Percentiles rank a stretch among this genome's conserved stretches.
Conservation (phyloP, 2,113 vertebrate species). For the Tachysurus vachellii region DNA sequence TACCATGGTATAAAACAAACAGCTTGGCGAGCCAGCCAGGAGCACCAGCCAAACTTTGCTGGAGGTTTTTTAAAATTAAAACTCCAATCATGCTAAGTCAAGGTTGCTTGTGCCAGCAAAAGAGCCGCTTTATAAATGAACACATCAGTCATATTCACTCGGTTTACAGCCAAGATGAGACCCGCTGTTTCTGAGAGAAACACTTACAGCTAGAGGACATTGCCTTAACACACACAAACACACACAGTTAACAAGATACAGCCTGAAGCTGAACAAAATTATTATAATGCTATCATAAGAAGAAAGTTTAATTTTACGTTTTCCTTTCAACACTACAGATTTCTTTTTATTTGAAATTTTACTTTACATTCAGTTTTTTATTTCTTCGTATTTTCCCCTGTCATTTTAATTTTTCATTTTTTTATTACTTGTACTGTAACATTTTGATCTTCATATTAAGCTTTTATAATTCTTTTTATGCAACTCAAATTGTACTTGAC, state of each 20-base stretch:
- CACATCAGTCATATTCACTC: neutral
- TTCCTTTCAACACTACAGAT: neutral
- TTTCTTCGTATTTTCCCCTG: neutral
- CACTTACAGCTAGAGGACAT: neutral
- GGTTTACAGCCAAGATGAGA: neutral
- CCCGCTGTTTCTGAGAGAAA: neutral
- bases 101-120: neutral
- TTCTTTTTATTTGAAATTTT: neutral
- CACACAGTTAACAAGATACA: neutral
- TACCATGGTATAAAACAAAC: neutral
- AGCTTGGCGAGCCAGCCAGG: constrained; percentile 6
- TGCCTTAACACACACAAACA: neutral
- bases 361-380: neutral
- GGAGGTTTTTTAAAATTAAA: neutral
- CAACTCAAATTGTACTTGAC: neutral
- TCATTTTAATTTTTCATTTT: neutral
- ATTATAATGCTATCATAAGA: neutral
- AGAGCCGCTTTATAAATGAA: neutral
- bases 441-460: neutral
- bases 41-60: neutral
- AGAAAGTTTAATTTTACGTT: neutral
- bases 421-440: neutral
- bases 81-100: neutral
- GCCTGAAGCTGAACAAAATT: neutral
- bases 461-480: neutral